Percentiles rank a stretch among this genome's conserved stretches.
These are phyloP conservation scores for Brachypteracias leptosomus DNA, from an alignment of 2,113 vertebrate species.

Conservation along the genomic window DNA sequence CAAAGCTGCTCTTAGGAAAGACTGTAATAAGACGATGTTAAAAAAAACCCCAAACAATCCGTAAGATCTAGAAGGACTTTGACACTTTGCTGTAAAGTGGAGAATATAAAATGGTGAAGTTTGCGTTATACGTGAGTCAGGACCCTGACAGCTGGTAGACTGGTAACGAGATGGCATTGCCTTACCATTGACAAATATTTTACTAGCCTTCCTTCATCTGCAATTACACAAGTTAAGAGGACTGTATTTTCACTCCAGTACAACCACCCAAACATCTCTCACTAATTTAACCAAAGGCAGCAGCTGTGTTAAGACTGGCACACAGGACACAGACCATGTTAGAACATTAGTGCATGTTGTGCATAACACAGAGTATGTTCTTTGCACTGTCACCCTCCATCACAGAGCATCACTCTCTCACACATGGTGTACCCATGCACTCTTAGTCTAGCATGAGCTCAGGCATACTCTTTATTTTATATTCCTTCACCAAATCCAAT, in stretches of 20 bases:
- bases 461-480: background rate
- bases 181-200: slow-evolving; percentile 54
- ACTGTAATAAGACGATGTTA: background rate
- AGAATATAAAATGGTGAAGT: slow-evolving; percentile 5
- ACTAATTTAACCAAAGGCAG: background rate
- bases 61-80: slow-evolving; percentile 8
- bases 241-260: background rate
- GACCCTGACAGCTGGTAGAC: slow-evolving; percentile 33
- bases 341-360: rapidly evolving
- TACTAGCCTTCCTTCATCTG: background rate
- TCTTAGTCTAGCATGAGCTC: background rate
- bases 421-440: rapidly evolving
- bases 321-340: background rate
- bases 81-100: background rate
- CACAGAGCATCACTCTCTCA: background rate
- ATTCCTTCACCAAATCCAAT: background rate
- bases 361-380: rapidly evolving
- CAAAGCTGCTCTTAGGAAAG: background rate
- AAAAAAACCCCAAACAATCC: background rate
- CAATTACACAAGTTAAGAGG: background rate
- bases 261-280: background rate
- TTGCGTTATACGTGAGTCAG: background rate
- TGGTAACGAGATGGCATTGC: slow-evolving; percentile 19
- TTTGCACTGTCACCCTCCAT: background rate
- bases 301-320: background rate